Evolutionary conservation across 2,888 invertebrate species (phyloP).

Genomic region (Acleris cristana): DNA sequence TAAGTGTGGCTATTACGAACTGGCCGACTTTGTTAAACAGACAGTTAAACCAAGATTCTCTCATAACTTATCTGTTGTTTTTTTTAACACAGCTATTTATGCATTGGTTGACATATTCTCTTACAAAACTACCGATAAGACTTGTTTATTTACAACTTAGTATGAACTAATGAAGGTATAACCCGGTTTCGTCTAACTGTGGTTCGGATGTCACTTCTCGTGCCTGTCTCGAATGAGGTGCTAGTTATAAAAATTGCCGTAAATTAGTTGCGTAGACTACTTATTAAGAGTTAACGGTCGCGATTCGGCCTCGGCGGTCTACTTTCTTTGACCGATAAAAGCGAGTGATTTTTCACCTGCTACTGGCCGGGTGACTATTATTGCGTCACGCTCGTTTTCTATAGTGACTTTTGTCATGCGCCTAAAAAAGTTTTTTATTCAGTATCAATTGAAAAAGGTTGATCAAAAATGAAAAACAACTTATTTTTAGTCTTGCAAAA

Average conservation of each 20-base stretch:
- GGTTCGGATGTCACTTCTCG: slow-evolving; percentile 69
- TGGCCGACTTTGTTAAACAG: slow-evolving; percentile 35
- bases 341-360: slow-evolving; percentile 52
- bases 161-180: slow-evolving; percentile 61
- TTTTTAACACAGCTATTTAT: no score
- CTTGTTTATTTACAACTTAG: slow-evolving; percentile 4
- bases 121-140: slow-evolving; percentile 1
- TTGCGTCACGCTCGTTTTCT: slow-evolving; percentile 48
- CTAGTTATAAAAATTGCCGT: slow-evolving; percentile 74
- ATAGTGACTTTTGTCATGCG: background rate
- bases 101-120: background rate
- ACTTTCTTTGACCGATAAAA: slow-evolving; percentile 71
- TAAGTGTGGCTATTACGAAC: slow-evolving; percentile 36
- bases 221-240: slow-evolving; percentile 66
- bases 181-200: slow-evolving; percentile 79
- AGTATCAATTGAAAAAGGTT: no score
- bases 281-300: slow-evolving; percentile 50
- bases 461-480: no score
- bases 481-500: no score
- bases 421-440: background rate
- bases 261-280: slow-evolving; percentile 55
- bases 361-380: slow-evolving; percentile 41
- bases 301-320: slow-evolving; percentile 50
- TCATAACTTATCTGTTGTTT: no score
- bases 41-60: background rate